Conservation (phyloP, 2,797 vertebrate species). For the Pogonophryne albipinna region DNA sequence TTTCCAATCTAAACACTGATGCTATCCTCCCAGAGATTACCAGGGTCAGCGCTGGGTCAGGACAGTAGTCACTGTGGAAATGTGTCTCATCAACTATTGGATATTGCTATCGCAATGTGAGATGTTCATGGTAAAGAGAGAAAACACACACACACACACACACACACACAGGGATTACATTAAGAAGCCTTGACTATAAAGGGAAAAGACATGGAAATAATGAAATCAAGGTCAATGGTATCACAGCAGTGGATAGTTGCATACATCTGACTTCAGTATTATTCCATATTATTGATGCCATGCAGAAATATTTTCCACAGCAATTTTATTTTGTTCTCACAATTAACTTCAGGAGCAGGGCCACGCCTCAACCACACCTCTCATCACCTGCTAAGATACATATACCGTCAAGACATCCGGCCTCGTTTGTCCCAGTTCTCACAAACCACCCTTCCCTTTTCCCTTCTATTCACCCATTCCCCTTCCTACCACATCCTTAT, state of each 20-base stretch:
- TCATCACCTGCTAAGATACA: no score
- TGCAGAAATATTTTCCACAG: not conserved
- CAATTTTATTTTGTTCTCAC: no score
- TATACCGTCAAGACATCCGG: no score
- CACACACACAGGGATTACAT: not conserved
- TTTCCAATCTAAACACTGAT: constrained; percentile 28
- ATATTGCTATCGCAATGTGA: not conserved
- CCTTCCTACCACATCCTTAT: no score
- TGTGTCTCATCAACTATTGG: constrained; percentile 5
- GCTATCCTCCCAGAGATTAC: constrained; percentile 25
- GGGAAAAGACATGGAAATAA: not conserved
- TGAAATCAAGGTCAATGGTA: not conserved
- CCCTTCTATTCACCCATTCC: no score
- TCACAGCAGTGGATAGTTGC: not conserved
- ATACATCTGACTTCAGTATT: not conserved
- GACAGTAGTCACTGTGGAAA: constrained; percentile 9
- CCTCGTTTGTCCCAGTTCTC: no score
- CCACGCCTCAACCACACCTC: no score
- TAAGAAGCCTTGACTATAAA: not conserved
- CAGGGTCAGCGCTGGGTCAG: constrained; percentile 17
- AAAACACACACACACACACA: not conserved
- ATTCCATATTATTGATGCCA: no score
- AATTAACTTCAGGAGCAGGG: no score
- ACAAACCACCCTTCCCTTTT: no score
- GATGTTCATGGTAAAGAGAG: not conserved